Evolutionary conservation across 2,797 vertebrate genomes (phyloP), one percentile per base, ranked within the genome.

Genomic region (Morus bassanus): DNA sequence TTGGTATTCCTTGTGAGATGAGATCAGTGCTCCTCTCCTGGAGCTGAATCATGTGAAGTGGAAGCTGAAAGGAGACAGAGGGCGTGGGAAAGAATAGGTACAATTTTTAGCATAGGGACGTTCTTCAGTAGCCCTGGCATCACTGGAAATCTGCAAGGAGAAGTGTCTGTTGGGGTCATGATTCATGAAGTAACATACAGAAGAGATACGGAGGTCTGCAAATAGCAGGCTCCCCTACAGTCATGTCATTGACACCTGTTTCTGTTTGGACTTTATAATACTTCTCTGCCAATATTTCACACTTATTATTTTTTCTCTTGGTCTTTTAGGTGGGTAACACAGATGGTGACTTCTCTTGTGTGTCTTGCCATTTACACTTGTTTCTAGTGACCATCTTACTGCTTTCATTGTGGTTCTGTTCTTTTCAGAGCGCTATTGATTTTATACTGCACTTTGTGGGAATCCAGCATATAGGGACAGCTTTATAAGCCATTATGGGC

Each of bases 11-110:
- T 85, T 75, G 78, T 80, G 84, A 87, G 88, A 69, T 0, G 22
- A 92, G 91, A 81, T 93, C 95, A 92, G 54, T 92, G 89, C 79
- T 91, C 53, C 61, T 83, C 67, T 95, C 86, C 89, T 88, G 85
- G 87, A 93, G 82, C 63, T 75, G 85, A 84, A 89, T 72, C 88
- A 89, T 63, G 46, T 88, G 85, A 94, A 93, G 51, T 90, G 63
- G 73, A 95, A 92, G 88, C 85, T 93, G 91, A 95, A 96, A 95
- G 88, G 77, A 77, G 86, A 91, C 77, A 94, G 88, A 95, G 92
- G 82, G 85, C 91, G 93, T 39, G 64, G 64, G 81, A 96, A 48
- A 94, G 68, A 95, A 95, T 91, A 91, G 91, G 25, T 54, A 80
- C 89, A 95, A 96, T 94, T 94, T 95, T 94, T 95, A 95, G 89